Evolutionary conservation across 2,888 invertebrate genomes (phyloP), one percentile per base, ranked within the genome.

Genomic region (Exocentrus adspersus): DNA sequence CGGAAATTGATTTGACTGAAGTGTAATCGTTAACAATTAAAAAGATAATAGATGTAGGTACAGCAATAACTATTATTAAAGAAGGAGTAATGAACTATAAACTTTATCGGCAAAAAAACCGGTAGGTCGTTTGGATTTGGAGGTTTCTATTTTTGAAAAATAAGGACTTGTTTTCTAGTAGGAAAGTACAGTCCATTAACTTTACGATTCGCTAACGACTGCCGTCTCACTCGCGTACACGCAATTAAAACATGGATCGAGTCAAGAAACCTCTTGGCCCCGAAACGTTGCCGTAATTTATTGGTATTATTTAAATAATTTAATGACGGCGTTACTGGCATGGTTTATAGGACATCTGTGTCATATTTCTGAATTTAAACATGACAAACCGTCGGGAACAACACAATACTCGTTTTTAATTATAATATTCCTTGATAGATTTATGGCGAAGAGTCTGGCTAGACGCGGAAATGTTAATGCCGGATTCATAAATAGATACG

Each of bases 371-470:
- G 68, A 68, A 71, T 68, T 65, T 74, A 77, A 75, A 75, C 77
- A 72, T 79, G 78, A 79, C 78, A 70, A 65, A 67, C 70, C 67
- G 70, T 70, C 66, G 71, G 61, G 67, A 67, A 68, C 60, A 71
- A 68, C 65, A 72, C 71, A 68, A 75, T 75, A 71, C 73, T 69
- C 65, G 73, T 75, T 77, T 75, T 74, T 77, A 76, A 77, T 77
- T 77, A 76, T 74, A 69, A 70, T 71, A 64, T 75, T 64, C 62
- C 64, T 64, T 70, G 77, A 76, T 76, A 73, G 75, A 77, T 77
- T 77, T 77, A 77, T 71, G 72, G 72, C 68, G 57, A 63, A 57
- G 64, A 59, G 69, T 12, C 57, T 56, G 64, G 64, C 58, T 64
- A 58, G 68, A 69, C 68, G 70, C 71, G 72, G 72, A 71, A 71